A percentile compares a stretch with the other conserved stretches of the same genome.
These are phyloP conservation scores for Bufo gargarizans DNA, from an alignment of 2,113 vertebrate species.

Conservation along the genomic window DNA sequence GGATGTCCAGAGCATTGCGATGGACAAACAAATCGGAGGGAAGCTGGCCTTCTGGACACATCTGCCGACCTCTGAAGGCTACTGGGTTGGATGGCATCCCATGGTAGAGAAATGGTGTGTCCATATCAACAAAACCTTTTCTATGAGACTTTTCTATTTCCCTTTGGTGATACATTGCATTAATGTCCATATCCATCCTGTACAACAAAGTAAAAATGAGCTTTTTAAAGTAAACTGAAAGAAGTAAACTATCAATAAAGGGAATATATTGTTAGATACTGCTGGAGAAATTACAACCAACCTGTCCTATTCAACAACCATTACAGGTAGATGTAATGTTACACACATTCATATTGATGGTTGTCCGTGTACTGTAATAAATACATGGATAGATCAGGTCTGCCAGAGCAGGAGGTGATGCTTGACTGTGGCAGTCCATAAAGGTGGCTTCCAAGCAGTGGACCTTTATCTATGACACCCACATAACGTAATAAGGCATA, in stretches of 20 bases:
- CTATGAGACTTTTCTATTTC: constrained; percentile 88
- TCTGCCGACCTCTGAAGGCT: constrained; percentile 80
- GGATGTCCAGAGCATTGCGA: constrained; percentile 78
- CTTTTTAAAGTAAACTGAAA: background rate
- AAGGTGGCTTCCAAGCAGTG: background rate
- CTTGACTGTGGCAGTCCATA: background rate
- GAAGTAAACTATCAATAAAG: background rate
- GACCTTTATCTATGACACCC: background rate
- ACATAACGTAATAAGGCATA: background rate
- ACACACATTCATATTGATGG: too few relatives aligned
- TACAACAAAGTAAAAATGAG: background rate
- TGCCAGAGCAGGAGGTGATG: background rate
- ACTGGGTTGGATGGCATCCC: constrained; percentile 74
- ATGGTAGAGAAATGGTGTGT: constrained; percentile 79
- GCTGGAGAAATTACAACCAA: background rate
- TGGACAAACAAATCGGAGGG: constrained; percentile 79
- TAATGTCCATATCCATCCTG: constrained; percentile 90
- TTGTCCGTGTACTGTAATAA: background rate
- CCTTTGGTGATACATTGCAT: constrained; percentile 90
- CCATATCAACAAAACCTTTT: constrained; percentile 81
- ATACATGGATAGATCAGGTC: background rate
- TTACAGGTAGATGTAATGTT: too few relatives aligned
- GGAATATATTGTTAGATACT: background rate
- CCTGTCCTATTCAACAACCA: background rate
- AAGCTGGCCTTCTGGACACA: constrained; percentile 77